phyloP scores from a whole-genome alignment of 2,113 vertebrate species.

The Nerophis lumbriciformis region DNA sequence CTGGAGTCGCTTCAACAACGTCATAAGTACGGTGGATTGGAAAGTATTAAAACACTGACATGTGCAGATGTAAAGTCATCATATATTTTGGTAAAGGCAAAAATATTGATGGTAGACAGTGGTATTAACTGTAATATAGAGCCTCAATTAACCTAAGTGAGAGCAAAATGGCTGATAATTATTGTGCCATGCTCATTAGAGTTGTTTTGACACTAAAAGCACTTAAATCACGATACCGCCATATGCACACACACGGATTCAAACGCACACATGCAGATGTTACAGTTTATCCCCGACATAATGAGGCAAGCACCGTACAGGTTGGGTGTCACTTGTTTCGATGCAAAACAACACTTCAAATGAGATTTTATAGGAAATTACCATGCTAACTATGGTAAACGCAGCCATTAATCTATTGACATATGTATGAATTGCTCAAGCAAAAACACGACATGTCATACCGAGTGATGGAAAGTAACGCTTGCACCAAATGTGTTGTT shows the following conservation, averaged over 20 bases:
- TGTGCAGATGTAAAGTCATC: constrained; percentile 49
- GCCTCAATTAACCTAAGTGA: constrained; percentile 57
- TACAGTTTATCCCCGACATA: constrained; percentile 60
- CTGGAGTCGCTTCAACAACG: constrained; percentile 43
- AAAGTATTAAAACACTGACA: constrained; percentile 56
- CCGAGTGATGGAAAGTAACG: background rate
- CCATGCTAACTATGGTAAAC: constrained; percentile 21
- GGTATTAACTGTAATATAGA: constrained; percentile 57
- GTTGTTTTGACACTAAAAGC: constrained; percentile 63
- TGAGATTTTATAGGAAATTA: constrained; percentile 45
- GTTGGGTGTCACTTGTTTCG: constrained; percentile 57
- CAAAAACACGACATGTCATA: constrained; percentile 19
- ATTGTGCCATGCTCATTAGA: constrained; percentile 61
- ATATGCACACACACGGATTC: constrained; percentile 43
- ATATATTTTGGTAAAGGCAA: constrained; percentile 53
- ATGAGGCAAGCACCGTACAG: constrained; percentile 63
- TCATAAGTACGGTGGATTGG: constrained; percentile 63
- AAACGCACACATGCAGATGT: constrained; percentile 57
- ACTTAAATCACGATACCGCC: constrained; percentile 56
- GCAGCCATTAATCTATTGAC: background rate
- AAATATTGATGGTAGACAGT: constrained; percentile 32
- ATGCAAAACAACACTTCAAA: constrained; percentile 49
- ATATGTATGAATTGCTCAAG: constrained; percentile 3
- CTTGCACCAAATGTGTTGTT: background rate
- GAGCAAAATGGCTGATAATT: constrained; percentile 68